Percentiles rank a stretch among this genome's conserved stretches.
These are phyloP conservation scores for Colius striatus DNA, from an alignment of 2,113 vertebrate species.

Conservation along the genomic window DNA sequence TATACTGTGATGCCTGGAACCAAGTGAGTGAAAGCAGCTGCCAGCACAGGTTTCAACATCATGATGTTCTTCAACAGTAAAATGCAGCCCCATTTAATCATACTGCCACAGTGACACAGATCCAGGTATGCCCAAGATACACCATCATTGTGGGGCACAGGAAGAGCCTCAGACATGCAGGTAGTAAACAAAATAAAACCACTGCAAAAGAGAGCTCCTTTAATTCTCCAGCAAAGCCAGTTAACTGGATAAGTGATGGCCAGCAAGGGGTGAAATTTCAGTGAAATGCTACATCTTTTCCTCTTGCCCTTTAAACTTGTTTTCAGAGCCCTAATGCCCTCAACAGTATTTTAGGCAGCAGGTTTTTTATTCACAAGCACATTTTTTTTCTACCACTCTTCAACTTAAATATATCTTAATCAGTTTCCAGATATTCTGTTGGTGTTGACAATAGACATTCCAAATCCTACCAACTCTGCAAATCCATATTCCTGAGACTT, in stretches of 20 bases:
- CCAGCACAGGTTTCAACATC: not conserved
- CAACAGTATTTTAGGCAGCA: not conserved
- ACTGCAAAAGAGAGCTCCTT: not conserved
- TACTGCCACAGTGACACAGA: not conserved
- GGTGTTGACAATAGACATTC: not conserved
- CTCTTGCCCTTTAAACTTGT: not conserved
- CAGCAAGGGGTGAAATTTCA: not conserved
- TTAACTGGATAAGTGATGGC: not conserved
- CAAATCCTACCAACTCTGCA: not conserved
- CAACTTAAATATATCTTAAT: not conserved
- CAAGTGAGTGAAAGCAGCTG: not conserved
- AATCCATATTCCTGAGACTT: not conserved
- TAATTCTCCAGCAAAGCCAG: not conserved
- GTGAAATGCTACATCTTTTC: not conserved
- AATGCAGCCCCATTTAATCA: not conserved
- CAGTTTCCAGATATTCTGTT: not conserved
- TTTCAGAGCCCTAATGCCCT: not conserved
- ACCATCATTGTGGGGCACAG: not conserved
- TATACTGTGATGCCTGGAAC: not conserved
- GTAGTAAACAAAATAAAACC: not conserved
- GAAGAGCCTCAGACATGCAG: not conserved
- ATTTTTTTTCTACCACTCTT: not conserved
- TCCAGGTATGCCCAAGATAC: accelerated
- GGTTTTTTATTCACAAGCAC: not conserved
- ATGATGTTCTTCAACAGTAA: not conserved